Conservation (phyloP, 2,797 vertebrate species). For the Avahi laniger region DNA sequence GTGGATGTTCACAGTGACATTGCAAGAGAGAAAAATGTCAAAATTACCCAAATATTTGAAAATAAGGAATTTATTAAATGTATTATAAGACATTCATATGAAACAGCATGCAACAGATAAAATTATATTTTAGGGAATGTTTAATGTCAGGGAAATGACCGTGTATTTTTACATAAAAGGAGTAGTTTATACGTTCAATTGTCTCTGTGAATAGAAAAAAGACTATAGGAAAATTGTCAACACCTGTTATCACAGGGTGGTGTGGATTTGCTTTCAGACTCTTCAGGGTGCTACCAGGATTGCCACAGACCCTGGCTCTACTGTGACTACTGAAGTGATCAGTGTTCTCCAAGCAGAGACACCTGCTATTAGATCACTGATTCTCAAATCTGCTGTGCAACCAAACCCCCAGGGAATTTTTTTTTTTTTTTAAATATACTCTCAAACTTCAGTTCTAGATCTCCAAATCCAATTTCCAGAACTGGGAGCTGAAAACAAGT, state of each 20-base stretch:
- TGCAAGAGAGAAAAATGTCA: not conserved
- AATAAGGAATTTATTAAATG: not conserved
- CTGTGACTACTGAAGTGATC: no score
- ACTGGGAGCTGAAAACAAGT: not conserved
- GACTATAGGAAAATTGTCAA: not conserved
- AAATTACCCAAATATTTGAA: not conserved
- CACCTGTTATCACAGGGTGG: not conserved
- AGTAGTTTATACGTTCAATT: not conserved
- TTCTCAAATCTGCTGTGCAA: not conserved
- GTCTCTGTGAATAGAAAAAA: not conserved
- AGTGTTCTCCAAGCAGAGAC: not conserved
- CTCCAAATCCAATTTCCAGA: not conserved
- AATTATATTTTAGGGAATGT: not conserved
- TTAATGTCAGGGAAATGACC: not conserved
- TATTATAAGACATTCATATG: not conserved
- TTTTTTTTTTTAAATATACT: not conserved
- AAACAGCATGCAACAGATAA: not conserved
- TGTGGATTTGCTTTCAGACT: not conserved
- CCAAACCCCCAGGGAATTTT: not conserved
- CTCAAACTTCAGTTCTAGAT: not conserved
- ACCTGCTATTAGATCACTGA: no score
- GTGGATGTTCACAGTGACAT: not conserved
- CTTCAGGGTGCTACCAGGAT: not conserved
- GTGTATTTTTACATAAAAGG: not conserved
- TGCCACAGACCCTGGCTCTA: rapidly evolving